A percentile compares a stretch with the other conserved stretches of the same genome.
Conservation (phyloP, 1,140 invertebrate species). For the Drosophila kurseongensis region DNA sequence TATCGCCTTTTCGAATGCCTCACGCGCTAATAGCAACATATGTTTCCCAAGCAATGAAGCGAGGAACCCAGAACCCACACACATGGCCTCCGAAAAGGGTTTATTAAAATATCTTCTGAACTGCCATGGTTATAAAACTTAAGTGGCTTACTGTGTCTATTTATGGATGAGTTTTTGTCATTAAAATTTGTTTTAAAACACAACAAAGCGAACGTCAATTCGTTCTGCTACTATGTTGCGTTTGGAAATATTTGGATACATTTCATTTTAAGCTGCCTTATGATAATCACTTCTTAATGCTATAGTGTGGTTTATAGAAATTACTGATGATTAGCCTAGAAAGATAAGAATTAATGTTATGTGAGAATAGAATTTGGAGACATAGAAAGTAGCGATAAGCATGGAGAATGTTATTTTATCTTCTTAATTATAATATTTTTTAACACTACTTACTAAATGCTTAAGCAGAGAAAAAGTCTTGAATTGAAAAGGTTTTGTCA, state of each 20-base stretch:
- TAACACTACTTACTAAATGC: too few relatives aligned
- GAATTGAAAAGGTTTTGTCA: too few relatives aligned
- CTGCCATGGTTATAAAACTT: constrained; percentile 59
- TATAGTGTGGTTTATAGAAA: constrained; percentile 19
- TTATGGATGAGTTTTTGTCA: constrained; percentile 20
- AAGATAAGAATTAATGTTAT: constrained; percentile 36
- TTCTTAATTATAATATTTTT: neutral
- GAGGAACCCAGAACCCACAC: constrained; percentile 47
- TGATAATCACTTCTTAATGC: constrained; percentile 50
- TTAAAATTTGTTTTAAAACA: constrained; percentile 58
- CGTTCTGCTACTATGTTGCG: constrained; percentile 41
- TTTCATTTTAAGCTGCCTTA: constrained; percentile 25
- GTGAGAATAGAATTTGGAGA: constrained; percentile 1
- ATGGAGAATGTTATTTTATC: neutral
- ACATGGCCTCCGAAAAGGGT: constrained; percentile 27
- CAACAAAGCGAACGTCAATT: constrained; percentile 20
- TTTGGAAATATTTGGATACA: constrained; percentile 27
- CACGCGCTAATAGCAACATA: constrained; percentile 79
- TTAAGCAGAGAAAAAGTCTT: too few relatives aligned
- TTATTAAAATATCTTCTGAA: constrained; percentile 49
- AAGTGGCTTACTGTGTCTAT: constrained; percentile 74
- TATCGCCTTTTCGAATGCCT: constrained; percentile 61
- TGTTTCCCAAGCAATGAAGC: constrained; percentile 47
- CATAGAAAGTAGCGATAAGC: neutral
- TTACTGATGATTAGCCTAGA: constrained; percentile 41